Evolutionary conservation across 2,888 invertebrate species (phyloP).

Genomic region (Bursaphelenchus okinawaensis): DNA sequence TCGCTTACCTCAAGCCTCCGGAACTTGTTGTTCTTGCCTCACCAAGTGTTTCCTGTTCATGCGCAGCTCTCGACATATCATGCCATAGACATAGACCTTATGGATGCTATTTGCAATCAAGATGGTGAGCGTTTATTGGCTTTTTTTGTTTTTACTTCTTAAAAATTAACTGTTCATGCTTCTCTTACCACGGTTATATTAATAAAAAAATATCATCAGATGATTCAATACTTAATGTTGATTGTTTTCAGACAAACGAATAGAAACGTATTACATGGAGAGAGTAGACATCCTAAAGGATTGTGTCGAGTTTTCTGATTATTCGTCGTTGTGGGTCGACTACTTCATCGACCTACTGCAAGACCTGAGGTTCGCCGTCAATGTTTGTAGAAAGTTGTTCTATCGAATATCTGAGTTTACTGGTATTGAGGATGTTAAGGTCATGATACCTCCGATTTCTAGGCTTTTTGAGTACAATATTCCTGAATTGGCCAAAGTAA

Average conservation of each 20-base stretch:
- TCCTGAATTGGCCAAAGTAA: constrained; percentile 21
- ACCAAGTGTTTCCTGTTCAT: constrained; percentile 12
- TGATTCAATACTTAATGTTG: neutral
- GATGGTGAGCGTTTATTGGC: neutral
- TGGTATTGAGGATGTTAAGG: constrained; percentile 10
- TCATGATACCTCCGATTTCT: constrained; percentile 17
- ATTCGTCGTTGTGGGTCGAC: constrained; percentile 21
- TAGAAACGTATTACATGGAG: constrained; percentile 12
- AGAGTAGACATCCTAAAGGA: constrained; percentile 23
- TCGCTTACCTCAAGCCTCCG: neutral
- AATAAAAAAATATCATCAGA: too few species aligned
- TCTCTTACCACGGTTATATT: too few species aligned
- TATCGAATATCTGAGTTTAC: constrained; percentile 15
- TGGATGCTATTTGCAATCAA: constrained; percentile 1
- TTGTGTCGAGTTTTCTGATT: constrained; percentile 22
- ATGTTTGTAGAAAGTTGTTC: constrained; percentile 21
- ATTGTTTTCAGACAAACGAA: constrained; percentile 2
- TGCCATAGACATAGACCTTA: constrained; percentile 1
- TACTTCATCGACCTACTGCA: constrained; percentile 24
- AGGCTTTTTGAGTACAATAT: constrained; percentile 18
- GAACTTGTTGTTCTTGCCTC: constrained; percentile 20
- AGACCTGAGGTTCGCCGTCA: constrained; percentile 12
- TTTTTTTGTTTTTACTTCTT: constrained; percentile 10
- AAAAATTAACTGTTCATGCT: too few species aligned
- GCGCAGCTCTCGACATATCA: constrained; percentile 4